Base-by-base conservation (phyloP, 2,888 invertebrate species). In the Diabrotica balteata region DNA sequence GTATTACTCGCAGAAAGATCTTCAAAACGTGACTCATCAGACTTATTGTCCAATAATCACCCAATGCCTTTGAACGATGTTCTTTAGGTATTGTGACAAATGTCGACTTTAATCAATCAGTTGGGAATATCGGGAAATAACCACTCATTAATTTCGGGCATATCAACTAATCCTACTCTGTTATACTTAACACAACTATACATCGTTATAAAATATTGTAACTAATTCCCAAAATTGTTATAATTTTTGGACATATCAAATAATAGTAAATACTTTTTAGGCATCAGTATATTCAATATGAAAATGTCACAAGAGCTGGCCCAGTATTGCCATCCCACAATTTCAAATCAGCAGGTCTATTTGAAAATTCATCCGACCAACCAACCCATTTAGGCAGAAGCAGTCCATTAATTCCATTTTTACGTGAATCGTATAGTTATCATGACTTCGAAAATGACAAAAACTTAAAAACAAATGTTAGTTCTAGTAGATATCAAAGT, bases 271-370 rank as follows among this genome's bases (percentile, higher is more conserved):
- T 32, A 32, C 32, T 32, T 32, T 62, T 10, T 46, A 64, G 53
- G 58, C 65, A 65, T n/a, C 68, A 72, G 59, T 84, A 78, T 64
- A 77, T 83, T 11, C 78, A 81, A 65, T 79, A 81, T 68, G 76
- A 79, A 60, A 71, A 73, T 57, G 68, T 70, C 10, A 80, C 80
- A 67, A 74, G 79, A 61, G 71, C 75, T 8, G 76, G 73, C 65
- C 79, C 78, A 32, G 71, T 70, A 51, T 44, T 79, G 17, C 83
- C 83, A 17, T 70, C 73, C 7, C 76, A 83, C 62, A 81, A 83
- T 73, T 72, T 83, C 45, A 79, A 79, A 63, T 69, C 86, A 78
- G 86, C 86, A 69, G 86, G 86, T 11, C 80, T 83, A 54, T 81
- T 85, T 69, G 82, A 83, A 43, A 78, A 78, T 63, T 84, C 85